Conservation (phyloP, 2,888 invertebrate genomes). For the Stratiomys singularior region DNA sequence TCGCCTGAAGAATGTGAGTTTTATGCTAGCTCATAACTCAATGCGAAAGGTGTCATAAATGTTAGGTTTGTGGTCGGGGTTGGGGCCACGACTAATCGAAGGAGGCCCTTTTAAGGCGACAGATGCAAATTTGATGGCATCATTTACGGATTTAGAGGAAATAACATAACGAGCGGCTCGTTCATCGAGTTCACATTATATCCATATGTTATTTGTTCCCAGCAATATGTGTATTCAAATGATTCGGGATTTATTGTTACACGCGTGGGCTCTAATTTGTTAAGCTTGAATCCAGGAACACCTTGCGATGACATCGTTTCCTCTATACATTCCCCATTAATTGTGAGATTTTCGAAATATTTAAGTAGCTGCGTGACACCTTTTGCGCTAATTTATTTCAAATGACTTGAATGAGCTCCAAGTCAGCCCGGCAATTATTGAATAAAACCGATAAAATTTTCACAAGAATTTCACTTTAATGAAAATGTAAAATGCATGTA, state of each 20-base stretch:
- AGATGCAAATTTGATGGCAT: slow-evolving; percentile 51
- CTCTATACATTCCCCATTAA: too few species aligned
- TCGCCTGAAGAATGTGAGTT: too few species aligned
- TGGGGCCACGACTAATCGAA: slow-evolving; percentile 16
- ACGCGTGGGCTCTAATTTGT: slow-evolving; percentile 30
- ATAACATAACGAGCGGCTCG: background rate
- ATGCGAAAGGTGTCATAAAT: slow-evolving; percentile 27
- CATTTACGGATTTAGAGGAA: slow-evolving; percentile 29
- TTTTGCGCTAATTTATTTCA: slow-evolving; percentile 14
- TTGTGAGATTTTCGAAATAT: background rate
- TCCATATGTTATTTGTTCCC: background rate
- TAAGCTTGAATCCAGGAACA: background rate
- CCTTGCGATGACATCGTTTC: background rate
- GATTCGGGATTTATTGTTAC: background rate
- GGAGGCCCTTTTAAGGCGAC: slow-evolving; percentile 45
- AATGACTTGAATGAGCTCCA: background rate
- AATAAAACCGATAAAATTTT: slow-evolving; percentile 26
- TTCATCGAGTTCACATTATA: background rate
- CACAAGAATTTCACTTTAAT: background rate
- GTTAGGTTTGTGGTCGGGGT: slow-evolving; percentile 10
- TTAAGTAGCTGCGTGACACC: slow-evolving; percentile 4
- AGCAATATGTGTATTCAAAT: background rate
- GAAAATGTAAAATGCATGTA: background rate
- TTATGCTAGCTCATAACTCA: slow-evolving; percentile 17
- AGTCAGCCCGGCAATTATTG: slow-evolving; percentile 10